Percentiles rank a stretch among this genome's conserved stretches.
Conservation (phyloP, 2,888 invertebrate species). For the Parnassius glacialis region DNA sequence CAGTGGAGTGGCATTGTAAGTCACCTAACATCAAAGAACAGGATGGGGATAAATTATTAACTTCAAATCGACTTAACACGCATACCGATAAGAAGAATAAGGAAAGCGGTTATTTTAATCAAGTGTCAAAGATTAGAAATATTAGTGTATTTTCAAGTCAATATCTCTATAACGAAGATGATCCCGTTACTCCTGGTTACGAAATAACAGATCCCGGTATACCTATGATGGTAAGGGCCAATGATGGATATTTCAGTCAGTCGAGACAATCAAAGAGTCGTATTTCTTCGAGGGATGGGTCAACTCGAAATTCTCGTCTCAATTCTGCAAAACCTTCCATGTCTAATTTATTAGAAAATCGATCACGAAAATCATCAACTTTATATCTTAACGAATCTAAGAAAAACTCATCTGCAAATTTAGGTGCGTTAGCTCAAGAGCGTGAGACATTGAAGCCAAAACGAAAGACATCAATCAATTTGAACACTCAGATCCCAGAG, state of each 20-base stretch:
- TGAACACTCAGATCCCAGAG: conserved; percentile 67
- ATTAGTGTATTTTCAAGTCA: conserved; percentile 82
- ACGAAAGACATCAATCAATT: conserved; percentile 63
- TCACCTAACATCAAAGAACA: conserved; percentile 47
- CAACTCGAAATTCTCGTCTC: conserved; percentile 67
- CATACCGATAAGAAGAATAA: conserved; percentile 43
- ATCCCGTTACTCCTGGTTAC: conserved; percentile 82
- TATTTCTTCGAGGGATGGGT: conserved; percentile 65
- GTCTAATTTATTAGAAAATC: conserved; percentile 68
- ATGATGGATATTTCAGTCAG: conserved; percentile 83
- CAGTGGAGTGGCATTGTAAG: conserved; percentile 87
- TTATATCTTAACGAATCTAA: conserved; percentile 75
- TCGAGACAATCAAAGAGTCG: conserved; percentile 69
- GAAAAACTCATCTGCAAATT: conserved; percentile 66
- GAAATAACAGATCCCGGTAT: conserved; percentile 84
- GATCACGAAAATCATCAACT: conserved; percentile 71
- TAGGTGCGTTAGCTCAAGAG: conserved; percentile 58
- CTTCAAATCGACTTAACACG: conserved; percentile 30
- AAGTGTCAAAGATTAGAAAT: conserved; percentile 64
- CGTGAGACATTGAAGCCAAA: conserved; percentile 61
- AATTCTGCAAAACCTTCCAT: conserved; percentile 73
- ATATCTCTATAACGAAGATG: conserved; percentile 83
- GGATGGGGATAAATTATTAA: conserved; percentile 53
- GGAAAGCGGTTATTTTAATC: conserved; percentile 68
- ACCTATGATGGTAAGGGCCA: conserved; percentile 84